These are phyloP conservation scores for Ochropleura plecta DNA, from an alignment of 2,888 invertebrate species.

Conservation along the genomic window DNA sequence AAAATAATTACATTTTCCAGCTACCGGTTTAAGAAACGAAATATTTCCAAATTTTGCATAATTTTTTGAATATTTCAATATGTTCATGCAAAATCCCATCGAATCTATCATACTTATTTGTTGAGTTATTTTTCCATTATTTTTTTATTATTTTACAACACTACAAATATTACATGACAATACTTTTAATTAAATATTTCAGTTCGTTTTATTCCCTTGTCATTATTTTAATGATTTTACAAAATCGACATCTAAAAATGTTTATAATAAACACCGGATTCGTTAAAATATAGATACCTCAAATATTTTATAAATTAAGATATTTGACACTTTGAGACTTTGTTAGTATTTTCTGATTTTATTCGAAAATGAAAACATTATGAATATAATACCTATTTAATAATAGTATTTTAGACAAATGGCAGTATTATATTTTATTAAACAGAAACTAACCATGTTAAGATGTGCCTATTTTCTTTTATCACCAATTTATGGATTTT, in stretches of 20 bases:
- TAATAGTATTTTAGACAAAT: background rate
- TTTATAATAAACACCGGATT: slow-evolving; percentile 64
- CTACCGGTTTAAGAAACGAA: slow-evolving; percentile 18
- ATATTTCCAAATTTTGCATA: slow-evolving; percentile 18
- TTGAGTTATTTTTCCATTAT: slow-evolving; percentile 63
- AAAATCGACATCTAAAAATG: slow-evolving; percentile 77
- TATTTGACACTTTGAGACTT: background rate
- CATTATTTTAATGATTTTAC: slow-evolving; percentile 80
- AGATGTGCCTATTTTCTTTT: slow-evolving; percentile 5
- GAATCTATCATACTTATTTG: slow-evolving; percentile 69
- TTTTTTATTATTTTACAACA: slow-evolving; percentile 73
- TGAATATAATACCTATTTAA: background rate
- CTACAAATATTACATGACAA: slow-evolving; percentile 80
- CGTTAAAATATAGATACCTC: slow-evolving; percentile 65
- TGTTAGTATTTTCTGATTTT: background rate
- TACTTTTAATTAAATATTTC: slow-evolving; percentile 82
- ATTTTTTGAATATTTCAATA: slow-evolving; percentile 41
- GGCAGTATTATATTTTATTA: slow-evolving; percentile 20
- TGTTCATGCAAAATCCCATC: slow-evolving; percentile 73
- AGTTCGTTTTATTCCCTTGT: slow-evolving; percentile 88
- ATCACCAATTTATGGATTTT: background rate
- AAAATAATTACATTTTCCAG: slow-evolving; percentile 2
- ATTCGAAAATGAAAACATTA: background rate
- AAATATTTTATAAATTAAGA: slow-evolving; percentile 53
- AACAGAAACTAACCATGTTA: background rate